phyloP scores from a whole-genome alignment of 2,113 vertebrate genomes.

The Anarhynchus alexandrinus region DNA sequence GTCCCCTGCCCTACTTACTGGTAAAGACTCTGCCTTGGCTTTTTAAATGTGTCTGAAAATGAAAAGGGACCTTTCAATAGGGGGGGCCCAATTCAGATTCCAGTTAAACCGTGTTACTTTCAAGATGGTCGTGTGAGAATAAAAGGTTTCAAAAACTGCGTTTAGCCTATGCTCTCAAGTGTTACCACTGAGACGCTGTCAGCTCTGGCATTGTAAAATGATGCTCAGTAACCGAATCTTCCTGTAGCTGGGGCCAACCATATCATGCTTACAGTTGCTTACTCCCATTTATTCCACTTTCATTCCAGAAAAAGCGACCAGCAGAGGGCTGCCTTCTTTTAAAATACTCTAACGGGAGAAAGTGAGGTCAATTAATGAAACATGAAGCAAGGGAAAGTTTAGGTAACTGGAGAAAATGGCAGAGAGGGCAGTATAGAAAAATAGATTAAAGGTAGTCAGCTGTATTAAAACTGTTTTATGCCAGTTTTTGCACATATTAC shows the following conservation, averaged over 20 bases:
- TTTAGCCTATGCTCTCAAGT: not conserved
- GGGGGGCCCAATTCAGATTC: not conserved
- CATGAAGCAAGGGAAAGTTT: not conserved
- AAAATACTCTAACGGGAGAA: not conserved
- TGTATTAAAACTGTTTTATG: not conserved
- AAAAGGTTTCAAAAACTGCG: not conserved
- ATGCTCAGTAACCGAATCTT: not conserved
- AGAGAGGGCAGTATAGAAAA: not conserved
- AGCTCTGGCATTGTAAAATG: not conserved
- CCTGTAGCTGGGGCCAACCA: not conserved
- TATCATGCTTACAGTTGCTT: not conserved
- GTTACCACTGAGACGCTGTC: not conserved
- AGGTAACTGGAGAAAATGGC: not conserved
- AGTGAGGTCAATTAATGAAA: not conserved
- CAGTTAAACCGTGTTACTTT: not conserved
- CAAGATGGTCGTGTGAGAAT: not conserved
- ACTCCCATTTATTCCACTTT: not conserved
- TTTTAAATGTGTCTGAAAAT: not conserved
- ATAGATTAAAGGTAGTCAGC: not conserved
- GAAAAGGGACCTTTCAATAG: not conserved
- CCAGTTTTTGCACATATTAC: not conserved
- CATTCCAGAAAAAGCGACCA: not conserved
- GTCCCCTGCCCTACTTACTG: not conserved
- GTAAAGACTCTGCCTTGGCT: not conserved
- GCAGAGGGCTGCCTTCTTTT: conserved; percentile 41